Base-by-base conservation (phyloP, 2,888 invertebrate genomes). In the Halocaridina rubra region DNA sequence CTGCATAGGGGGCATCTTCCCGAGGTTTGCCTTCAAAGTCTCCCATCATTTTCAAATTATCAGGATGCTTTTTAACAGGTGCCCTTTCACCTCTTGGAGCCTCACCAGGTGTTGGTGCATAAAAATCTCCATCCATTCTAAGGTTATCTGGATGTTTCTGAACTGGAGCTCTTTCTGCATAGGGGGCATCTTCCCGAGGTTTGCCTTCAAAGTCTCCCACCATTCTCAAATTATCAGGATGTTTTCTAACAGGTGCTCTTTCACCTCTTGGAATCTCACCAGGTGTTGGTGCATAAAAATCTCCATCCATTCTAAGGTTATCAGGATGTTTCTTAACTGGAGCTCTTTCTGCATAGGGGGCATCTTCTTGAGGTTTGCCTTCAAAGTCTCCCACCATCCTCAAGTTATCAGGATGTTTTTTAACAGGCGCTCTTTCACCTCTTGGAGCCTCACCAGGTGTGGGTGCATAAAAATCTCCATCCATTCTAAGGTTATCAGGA, bases 401-500 rank as follows among this genome's bases (percentile, higher is more conserved):
- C 1, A 88, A 74, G 61, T 88, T 86, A 74, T 88, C 88, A 5
- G 82, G 67, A 33, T 81, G 86, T 64, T 76, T 81, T 13, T 82
- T 80, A 16, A 85, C 32, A 0, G 71, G 89, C 91, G 0, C 92
- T 91, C 2, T 0, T 93, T 92, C 13, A 93, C 92, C 88, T 93
- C 27, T 93, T 93, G 91, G 93, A 91, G 92, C 89, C 91, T 90
- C 79, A 16, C 84, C 94, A 7, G 32, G 33, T 24, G 64, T 24
- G 1, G 64, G 64, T 3, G 76, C 77, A 22, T 22, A 77, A 27
- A 86, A 86, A n/a, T 91, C 92, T 3, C 94, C 94, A 90, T 94
- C 94, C 90, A 93, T 92, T 89, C 91, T 93, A 0, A 94, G 90
- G 90, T 94, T 94, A 88, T 94, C 94, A 88, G 92, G 90, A 0